Base-by-base conservation (phyloP, 1,140 invertebrate genomes). In the Papilio dardanus region DNA sequence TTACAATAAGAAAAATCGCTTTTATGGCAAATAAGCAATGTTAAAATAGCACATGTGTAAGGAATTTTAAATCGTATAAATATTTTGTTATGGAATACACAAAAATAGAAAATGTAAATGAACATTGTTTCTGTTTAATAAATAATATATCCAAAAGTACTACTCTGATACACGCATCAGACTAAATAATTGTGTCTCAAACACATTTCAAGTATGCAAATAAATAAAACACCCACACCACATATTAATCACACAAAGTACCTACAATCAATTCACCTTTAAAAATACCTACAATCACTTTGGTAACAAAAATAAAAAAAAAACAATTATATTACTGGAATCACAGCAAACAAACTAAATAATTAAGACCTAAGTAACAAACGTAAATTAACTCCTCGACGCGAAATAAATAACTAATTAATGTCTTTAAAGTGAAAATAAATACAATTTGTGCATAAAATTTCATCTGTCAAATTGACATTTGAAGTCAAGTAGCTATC, bases 281-380 rank as follows among this genome's bases (percentile, higher is more conserved):
- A 19, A 28, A 54, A 54, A 77, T 76, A 76, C 74, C n/a, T 77
- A 81, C n/a, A 75, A 74, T 78, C 76, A 82, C 80, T 82, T 81
- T 83, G 81, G 82, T 79, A 83, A 85, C 76, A 77, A 83, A 76
- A 77, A 75, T 19, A 19, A 50, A 62, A 58, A 54, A 54, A 62
- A 46, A 79, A 77, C 78, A 81, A 79, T 75, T 78, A 78, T 75
- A 79, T 28, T 67, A 81, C 74, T 78, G 40, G 16, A 80, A 85
- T 85, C 84, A 84, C 81, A 85, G 82, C 84, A 85, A 85, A 83
- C 79, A 50, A 82, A 78, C 46, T 74, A 71, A 79, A 77, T 67
- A 74, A 62, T 62, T 21, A 62, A 76, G 68, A 83, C 76, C 69
- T 80, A 82, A 81, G 65, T 76, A 80, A 77, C 76, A 79, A 77